Evolutionary conservation across 2,888 invertebrate genomes (phyloP).

Genomic region (Lymantria monacha): DNA sequence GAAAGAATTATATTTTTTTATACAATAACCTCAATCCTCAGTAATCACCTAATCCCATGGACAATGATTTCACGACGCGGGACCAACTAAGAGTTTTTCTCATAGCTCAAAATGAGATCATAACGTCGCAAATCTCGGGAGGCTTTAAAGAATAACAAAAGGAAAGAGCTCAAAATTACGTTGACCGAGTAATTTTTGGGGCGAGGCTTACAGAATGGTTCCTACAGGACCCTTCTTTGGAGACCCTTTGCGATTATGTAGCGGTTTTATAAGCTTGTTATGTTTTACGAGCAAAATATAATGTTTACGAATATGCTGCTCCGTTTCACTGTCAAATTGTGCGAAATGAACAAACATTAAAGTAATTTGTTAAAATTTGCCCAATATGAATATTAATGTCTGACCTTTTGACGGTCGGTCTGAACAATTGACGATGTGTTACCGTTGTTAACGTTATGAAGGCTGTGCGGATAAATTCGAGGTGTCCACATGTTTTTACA

Average conservation of each 20-base stretch:
- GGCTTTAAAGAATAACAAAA: constrained; percentile 77
- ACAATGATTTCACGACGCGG: constrained; percentile 68
- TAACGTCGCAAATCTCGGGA: constrained; percentile 75
- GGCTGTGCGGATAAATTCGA: neutral
- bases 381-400: constrained; percentile 34
- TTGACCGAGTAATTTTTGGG: constrained; percentile 77
- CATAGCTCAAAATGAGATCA: constrained; percentile 81
- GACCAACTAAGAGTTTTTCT: constrained; percentile 75
- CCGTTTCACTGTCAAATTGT: constrained; percentile 27
- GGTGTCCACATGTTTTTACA: neutral
- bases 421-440: constrained; percentile 16
- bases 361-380: constrained; percentile 47
- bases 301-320: constrained; percentile 63
- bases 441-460: neutral
- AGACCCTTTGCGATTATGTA: constrained; percentile 73
- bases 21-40: constrained; percentile 44
- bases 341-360: constrained; percentile 27
- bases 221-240: constrained; percentile 62
- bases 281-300: constrained; percentile 71
- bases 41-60: constrained; percentile 68
- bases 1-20: constrained; percentile 31
- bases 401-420: constrained; percentile 18
- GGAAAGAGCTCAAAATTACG: constrained; percentile 77
- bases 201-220: constrained; percentile 68
- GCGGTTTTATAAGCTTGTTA: constrained; percentile 80